phyloP scores from a whole-genome alignment of 2,113 vertebrate species.

The Sebastes fasciatus region DNA sequence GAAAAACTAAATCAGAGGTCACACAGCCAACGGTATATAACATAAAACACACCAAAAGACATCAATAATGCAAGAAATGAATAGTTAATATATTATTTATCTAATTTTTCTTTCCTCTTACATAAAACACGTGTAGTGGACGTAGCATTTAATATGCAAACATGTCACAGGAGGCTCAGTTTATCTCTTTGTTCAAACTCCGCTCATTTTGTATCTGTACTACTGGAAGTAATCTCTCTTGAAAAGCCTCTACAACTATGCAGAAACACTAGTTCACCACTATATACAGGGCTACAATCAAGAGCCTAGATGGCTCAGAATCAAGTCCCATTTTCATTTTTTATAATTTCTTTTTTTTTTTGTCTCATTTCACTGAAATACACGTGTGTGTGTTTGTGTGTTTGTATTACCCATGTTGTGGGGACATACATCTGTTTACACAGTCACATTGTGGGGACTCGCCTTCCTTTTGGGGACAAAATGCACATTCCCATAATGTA shows the following conservation, averaged over 20 bases:
- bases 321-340: background rate
- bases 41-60: background rate
- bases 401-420: too few relatives aligned
- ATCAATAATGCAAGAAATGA: conserved; percentile 18
- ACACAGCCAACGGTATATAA: background rate
- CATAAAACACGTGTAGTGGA: background rate
- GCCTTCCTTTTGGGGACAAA: too few relatives aligned
- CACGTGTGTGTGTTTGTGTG: too few relatives aligned
- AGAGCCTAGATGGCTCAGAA: background rate
- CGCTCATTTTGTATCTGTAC: background rate
- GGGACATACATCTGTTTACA: too few relatives aligned
- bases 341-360: too few relatives aligned
- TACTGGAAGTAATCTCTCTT: background rate
- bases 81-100: conserved; percentile 29
- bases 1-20: background rate
- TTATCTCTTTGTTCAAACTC: background rate
- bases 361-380: too few relatives aligned
- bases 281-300: background rate
- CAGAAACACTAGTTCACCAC: background rate
- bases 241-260: background rate
- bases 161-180: background rate
- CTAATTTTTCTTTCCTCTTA: background rate
- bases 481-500: too few relatives aligned
- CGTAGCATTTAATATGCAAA: conserved; percentile 6
- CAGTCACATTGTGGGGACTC: too few relatives aligned